Base-by-base conservation (phyloP, 2,797 vertebrate species). In the Cottoperca gobio region DNA sequence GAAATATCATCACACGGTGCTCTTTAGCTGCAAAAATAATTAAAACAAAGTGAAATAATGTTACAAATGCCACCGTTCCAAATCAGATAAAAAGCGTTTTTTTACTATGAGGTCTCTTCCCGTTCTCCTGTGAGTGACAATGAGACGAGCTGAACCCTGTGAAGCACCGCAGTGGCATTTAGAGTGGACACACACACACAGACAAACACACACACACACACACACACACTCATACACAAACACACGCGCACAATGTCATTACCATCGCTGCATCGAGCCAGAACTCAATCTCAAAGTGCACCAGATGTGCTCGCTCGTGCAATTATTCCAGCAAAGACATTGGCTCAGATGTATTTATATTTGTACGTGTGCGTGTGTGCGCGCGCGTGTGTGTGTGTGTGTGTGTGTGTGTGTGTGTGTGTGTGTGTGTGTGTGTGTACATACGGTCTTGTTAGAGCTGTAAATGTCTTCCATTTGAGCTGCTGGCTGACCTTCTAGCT, bases 391-490 rank as follows among this genome's bases (percentile, higher is more conserved):
- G 63, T 76, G 54, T 66, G 67, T 78, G 65, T 60, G 48, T 46
- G 7, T 53, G 48, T 63, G 69, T 61, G 57, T 73, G 67, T 82
- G 54, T 79, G 65, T 76, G 70, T 60, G 58, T 71, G 64, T 78
- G 43, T 76, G 60, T 63, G 58, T 62, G 62, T 69, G 48, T 71
- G 52, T 74, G 70, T 58, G 76, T 69, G 75, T 78, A 31, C 81
- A 88, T 86, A 85, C 79, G 79, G 89, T 94, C 91, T 94, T 93
- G 86, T 91, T 94, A 92, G 91, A 93, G 89, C 87, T 87, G 84
- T 85, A 94, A 94, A 95, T 94, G 93, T 94, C 93, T 94, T 94
- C 93, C 86, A 90, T 94, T 93, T 91, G 87, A 94, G 92, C 90
- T 93, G 86, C 90, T 94, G 93, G 93, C 93, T 94, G 93, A 94